Evolutionary conservation across 1,140 invertebrate genomes (phyloP).

Genomic region (Dendroctonus valens): DNA sequence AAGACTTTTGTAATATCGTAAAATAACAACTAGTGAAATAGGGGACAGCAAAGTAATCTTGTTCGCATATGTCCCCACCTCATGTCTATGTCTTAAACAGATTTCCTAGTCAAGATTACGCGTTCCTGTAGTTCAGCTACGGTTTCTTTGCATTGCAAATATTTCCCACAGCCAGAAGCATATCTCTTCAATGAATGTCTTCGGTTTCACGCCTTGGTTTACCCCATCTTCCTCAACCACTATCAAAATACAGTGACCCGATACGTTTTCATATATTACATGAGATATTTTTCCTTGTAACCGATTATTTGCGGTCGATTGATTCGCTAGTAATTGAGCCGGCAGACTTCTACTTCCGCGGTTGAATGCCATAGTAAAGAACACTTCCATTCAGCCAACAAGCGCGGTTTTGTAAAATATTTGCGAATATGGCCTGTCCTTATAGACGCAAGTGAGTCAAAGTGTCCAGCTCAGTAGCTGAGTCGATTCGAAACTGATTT

Average conservation of each 20-base stretch:
- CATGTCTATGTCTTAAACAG: too few relatives aligned
- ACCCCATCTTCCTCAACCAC: background rate
- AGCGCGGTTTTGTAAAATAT: background rate
- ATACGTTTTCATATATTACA: slow-evolving; percentile 15
- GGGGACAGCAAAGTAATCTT: too few relatives aligned
- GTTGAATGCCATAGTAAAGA: background rate
- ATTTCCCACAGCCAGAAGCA: too few relatives aligned
- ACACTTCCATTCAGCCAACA: background rate
- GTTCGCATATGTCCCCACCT: too few relatives aligned
- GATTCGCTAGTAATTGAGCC: slow-evolving; percentile 10
- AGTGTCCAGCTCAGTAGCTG: background rate
- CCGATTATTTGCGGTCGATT: slow-evolving; percentile 10
- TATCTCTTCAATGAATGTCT: too few relatives aligned
- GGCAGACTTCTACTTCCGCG: slow-evolving; percentile 9
- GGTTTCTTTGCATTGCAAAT: too few relatives aligned
- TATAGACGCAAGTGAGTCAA: slow-evolving; percentile 12
- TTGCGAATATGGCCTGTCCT: slow-evolving; percentile 15
- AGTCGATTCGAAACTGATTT: background rate
- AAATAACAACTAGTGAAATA: too few relatives aligned
- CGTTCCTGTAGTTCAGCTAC: too few relatives aligned
- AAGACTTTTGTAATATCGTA: too few relatives aligned
- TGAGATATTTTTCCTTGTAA: slow-evolving; percentile 15
- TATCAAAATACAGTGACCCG: slow-evolving; percentile 8
- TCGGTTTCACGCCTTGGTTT: background rate
- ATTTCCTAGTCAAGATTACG: too few relatives aligned